Base-by-base conservation (phyloP, 2,113 vertebrate species). In the Elephantulus edwardii region DNA sequence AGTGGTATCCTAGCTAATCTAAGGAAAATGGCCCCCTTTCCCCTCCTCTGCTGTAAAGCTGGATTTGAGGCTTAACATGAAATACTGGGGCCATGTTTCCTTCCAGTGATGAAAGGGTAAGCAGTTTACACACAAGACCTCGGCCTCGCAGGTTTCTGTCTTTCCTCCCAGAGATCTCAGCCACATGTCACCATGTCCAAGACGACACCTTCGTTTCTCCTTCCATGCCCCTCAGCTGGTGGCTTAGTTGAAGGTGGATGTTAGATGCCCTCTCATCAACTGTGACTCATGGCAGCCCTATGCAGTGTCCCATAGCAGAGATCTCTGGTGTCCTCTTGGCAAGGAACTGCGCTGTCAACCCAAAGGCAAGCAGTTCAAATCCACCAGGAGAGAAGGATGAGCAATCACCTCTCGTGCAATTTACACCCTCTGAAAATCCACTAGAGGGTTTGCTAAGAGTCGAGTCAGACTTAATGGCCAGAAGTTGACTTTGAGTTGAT, bases 221-320 rank as follows among this genome's bases (percentile, higher is more conserved):
- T 95, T 93, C 92, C 76, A 56, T 80, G 88, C 76, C 64, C 48
- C 54, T 92, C n/a, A 35, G 86, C 80, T 89, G 83, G 77, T 50
- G 38, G 76, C 70, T 82, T 81, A 62, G 28, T 83, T 91, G 35
- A 22, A 33, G 20, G 22, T 90, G 35, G 80, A n/a, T n/a, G n/a
- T n/a, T n/a, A n/a, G n/a, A n/a, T n/a, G n/a, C n/a, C n/a, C n/a
- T n/a, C n/a, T n/a, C n/a, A n/a, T n/a, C n/a, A n/a, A n/a, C n/a
- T n/a, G n/a, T n/a, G n/a, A n/a, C n/a, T n/a, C n/a, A n/a, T n/a
- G n/a, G n/a, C n/a, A n/a, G n/a, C n/a, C n/a, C n/a, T n/a, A n/a
- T n/a, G n/a, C n/a, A n/a, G n/a, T n/a, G n/a, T n/a, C n/a, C n/a
- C n/a, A n/a, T n/a, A n/a, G n/a, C n/a, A n/a, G n/a, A n/a, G n/a